A percentile compares a stretch with the other conserved stretches of the same genome.
phyloP scores from a whole-genome alignment of 2,797 vertebrate genomes.

The Carapus acus region DNA sequence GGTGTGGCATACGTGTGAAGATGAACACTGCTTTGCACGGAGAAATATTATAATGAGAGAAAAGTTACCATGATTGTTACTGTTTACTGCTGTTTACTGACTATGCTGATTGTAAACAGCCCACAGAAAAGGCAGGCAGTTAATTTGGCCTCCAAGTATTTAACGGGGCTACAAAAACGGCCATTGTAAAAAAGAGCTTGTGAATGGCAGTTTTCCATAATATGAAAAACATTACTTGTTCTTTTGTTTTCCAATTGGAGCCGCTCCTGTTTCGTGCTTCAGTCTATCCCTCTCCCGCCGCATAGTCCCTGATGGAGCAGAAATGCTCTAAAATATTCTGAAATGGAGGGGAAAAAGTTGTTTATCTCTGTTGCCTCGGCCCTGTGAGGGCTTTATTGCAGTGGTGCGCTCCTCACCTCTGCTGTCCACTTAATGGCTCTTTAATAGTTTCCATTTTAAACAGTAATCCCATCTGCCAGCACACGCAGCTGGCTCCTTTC shows the following conservation, averaged over 20 bases:
- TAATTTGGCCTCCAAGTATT: no score
- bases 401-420: constrained; percentile 19
- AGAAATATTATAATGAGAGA: no score
- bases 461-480: constrained; percentile 29
- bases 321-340: constrained; percentile 8
- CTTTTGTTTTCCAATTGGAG: not conserved
- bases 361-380: constrained; percentile 17
- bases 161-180: no score
- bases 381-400: constrained; percentile 18
- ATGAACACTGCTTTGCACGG: no score
- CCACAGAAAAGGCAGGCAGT: no score
- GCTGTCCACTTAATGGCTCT: constrained; percentile 25
- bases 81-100: no score
- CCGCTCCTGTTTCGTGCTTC: constrained; percentile 10
- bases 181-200: no score
- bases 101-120: no score
- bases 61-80: no score
- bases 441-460: constrained; percentile 47
- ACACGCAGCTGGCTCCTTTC: constrained; percentile 30
- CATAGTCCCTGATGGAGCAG: constrained; percentile 21
- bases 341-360: constrained; percentile 1
- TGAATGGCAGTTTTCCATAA: no score
- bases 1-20: no score
- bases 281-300: constrained; percentile 14
- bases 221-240: not conserved